phyloP scores from a whole-genome alignment of 2,797 vertebrate genomes.

The Prionace glauca region DNA sequence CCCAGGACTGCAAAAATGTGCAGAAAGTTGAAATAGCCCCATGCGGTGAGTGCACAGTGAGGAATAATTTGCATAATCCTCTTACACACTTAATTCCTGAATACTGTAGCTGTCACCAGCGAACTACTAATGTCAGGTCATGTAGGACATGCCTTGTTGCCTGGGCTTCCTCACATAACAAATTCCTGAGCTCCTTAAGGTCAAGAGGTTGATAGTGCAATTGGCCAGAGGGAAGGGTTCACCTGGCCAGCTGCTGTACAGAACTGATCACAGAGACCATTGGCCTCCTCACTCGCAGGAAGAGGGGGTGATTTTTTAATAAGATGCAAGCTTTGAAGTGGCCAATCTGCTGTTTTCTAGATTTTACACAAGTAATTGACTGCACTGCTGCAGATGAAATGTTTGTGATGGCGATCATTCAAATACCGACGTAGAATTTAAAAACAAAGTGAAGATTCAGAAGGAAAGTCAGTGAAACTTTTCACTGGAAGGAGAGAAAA shows the following conservation, averaged over 20 bases:
- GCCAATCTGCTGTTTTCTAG: not conserved
- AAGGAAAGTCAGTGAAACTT: not conserved
- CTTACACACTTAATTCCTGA: not conserved
- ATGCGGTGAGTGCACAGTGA: not conserved
- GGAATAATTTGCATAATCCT: not conserved
- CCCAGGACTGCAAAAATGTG: too few relatives aligned
- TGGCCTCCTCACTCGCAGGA: not conserved
- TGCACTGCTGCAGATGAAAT: not conserved
- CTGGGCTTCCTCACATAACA: not conserved
- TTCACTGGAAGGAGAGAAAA: not conserved
- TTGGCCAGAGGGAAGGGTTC: not conserved
- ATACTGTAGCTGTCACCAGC: not conserved
- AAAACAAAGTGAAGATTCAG: not conserved
- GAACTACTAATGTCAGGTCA: not conserved
- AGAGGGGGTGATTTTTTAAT: not conserved
- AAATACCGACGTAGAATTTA: not conserved
- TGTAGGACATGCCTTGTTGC: not conserved
- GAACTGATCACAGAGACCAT: not conserved
- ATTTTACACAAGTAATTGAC: not conserved
- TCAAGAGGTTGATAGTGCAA: not conserved
- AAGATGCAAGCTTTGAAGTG: not conserved
- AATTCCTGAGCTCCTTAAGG: not conserved
- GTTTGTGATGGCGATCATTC: not conserved
- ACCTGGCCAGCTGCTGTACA: not conserved
- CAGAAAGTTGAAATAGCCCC: not conserved